phyloP scores from a whole-genome alignment of 2,888 invertebrate genomes.

The Heliconius ismenius region DNA sequence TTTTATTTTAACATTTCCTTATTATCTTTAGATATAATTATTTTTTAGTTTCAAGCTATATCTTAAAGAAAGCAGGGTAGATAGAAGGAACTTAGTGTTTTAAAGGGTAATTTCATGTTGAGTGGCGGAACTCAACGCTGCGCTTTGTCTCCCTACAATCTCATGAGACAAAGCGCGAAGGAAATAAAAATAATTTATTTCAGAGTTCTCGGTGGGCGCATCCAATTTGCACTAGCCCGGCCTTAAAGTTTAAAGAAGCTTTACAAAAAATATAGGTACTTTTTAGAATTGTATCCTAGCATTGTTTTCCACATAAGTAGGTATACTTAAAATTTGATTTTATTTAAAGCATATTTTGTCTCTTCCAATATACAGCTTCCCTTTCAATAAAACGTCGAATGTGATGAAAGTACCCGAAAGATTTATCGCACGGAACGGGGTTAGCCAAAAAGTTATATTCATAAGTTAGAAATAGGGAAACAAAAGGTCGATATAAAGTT shows the following conservation, averaged over 20 bases:
- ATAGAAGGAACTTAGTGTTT: background rate
- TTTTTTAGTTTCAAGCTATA: background rate
- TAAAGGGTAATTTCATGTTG: too few relatives aligned
- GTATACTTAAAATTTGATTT: background rate
- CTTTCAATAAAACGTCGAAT: background rate
- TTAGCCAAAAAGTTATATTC: conserved; percentile 45
- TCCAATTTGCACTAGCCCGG: background rate
- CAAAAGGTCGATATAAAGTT: conserved; percentile 77
- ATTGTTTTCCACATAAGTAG: background rate
- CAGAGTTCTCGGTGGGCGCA: rapidly evolving
- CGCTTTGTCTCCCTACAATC: background rate
- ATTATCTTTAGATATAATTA: background rate
- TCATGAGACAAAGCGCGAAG: background rate
- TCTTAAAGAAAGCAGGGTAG: too few relatives aligned
- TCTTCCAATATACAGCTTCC: background rate
- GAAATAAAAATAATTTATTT: background rate
- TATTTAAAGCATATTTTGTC: background rate
- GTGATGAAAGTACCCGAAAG: conserved; percentile 24
- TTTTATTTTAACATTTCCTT: background rate
- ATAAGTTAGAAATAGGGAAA: conserved; percentile 56
- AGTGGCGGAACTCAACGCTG: background rate
- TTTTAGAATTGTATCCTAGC: background rate
- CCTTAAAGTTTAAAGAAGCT: background rate
- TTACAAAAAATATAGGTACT: too few relatives aligned
- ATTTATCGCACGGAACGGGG: conserved; percentile 13